These are phyloP conservation scores for Aphaenogaster rudis DNA, from an alignment of 1,140 invertebrate genomes.

Conservation along the genomic window DNA sequence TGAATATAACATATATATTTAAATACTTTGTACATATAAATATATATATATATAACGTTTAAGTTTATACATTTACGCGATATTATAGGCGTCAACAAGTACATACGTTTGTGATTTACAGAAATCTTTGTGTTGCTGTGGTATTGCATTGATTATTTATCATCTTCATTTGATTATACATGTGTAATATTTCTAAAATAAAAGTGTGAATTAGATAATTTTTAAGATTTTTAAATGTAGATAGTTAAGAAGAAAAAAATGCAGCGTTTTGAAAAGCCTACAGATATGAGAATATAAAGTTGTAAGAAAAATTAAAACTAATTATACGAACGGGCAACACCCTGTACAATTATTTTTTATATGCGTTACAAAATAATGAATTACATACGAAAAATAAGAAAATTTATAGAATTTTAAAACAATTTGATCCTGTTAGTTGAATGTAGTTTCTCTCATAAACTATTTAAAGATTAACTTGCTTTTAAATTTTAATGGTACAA, in stretches of 20 bases:
- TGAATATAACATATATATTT: constrained; percentile 3
- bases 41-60: background rate
- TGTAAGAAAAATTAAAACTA: background rate
- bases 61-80: constrained; percentile 2
- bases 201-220: constrained; percentile 16
- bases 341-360: background rate
- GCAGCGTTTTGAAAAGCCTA: background rate
- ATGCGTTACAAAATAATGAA: background rate
- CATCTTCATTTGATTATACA: background rate
- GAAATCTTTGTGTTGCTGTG: background rate
- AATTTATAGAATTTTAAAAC: background rate
- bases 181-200: constrained; percentile 49
- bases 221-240: constrained; percentile 7
- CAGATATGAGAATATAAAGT: background rate
- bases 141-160: constrained; percentile 7
- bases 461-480: background rate
- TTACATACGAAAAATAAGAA: background rate
- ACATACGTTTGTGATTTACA: constrained; percentile 8
- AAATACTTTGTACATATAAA: constrained; percentile 14
- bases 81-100: background rate
- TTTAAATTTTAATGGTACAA: background rate
- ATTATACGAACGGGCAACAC: background rate
- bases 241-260: background rate
- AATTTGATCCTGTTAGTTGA: background rate
- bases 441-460: background rate